phyloP scores from a whole-genome alignment of 53 echinoderm and acorn worm genomes.

The Holothuria scabra region DNA sequence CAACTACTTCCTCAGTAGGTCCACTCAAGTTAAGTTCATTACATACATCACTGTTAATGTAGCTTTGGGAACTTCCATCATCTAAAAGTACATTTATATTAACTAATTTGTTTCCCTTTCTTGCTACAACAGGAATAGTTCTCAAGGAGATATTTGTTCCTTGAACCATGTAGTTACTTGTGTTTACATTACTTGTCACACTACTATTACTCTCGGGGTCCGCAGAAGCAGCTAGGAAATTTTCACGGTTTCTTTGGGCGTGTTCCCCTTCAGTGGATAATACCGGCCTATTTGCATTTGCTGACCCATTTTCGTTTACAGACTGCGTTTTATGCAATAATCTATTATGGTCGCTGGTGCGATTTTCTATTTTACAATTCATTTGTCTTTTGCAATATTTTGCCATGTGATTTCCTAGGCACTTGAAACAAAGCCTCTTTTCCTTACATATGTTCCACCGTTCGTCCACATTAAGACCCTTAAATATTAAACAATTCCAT shows the following conservation, averaged over 20 bases:
- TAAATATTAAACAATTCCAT: conserved; percentile 17
- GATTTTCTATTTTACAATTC: conserved; percentile 1
- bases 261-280: too few relatives aligned
- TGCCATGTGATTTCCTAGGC: conserved; percentile 44
- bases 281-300: background rate
- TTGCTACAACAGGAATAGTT: conserved; percentile 38
- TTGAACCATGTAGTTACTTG: conserved; percentile 10
- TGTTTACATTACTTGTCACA: background rate
- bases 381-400: conserved; percentile 37
- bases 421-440: conserved; percentile 10
- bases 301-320: conserved; percentile 6
- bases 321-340: conserved; percentile 14
- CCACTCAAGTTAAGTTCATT: conserved; percentile 15
- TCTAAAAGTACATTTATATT: conserved; percentile 38
- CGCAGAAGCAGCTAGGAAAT: background rate
- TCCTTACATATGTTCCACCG: conserved; percentile 1
- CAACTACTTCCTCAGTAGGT: conserved; percentile 27
- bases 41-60: conserved; percentile 61
- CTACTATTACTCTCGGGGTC: background rate
- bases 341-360: conserved; percentile 50
- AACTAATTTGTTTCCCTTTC: conserved; percentile 30
- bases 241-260: background rate
- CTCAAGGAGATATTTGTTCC: conserved; percentile 33
- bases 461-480: conserved; percentile 7
- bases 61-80: conserved; percentile 56